Percentiles rank a stretch among this genome's conserved stretches.
phyloP scores from a whole-genome alignment of 64 coral and sea anemone genomes.

The Dendronephthya gigantea region DNA sequence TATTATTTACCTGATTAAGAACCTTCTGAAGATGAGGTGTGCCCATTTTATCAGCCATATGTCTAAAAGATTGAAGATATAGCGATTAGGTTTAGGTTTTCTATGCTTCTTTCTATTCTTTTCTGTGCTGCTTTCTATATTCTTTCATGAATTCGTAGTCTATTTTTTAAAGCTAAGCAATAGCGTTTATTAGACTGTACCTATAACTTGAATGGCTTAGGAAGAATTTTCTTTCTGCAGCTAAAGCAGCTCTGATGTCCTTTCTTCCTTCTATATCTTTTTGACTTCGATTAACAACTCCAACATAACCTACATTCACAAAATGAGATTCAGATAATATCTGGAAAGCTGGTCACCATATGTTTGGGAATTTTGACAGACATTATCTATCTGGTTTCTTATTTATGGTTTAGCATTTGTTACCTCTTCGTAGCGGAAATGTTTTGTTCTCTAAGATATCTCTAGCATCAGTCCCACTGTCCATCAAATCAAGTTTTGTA shows the following conservation, averaged over 20 bases:
- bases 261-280: conserved; percentile 96
- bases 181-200: no score
- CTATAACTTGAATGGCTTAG: conserved; percentile 64
- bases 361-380: no score
- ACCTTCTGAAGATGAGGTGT: conserved; percentile 78
- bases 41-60: conserved; percentile 93
- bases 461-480: conserved; percentile 76
- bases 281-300: conserved; percentile 96
- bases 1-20: conserved; percentile 58
- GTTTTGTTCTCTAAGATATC: conserved; percentile 88
- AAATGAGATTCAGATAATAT: no score
- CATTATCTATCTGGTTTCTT: no score
- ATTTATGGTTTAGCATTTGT: no score
- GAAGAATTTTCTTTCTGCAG: conserved; percentile 94
- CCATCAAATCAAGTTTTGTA: conserved; percentile 97
- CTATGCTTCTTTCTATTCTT: no score
- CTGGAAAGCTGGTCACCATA: no score
- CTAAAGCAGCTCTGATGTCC: conserved; percentile 78
- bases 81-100: no score
- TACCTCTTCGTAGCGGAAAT: conserved; percentile 82
- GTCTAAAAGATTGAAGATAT: no score
- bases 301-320: conserved; percentile 83
- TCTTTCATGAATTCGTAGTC: no score
- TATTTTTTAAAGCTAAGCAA: no score
- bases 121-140: no score